phyloP scores from a whole-genome alignment of 2,113 vertebrate species.

The Cyanistes caeruleus region DNA sequence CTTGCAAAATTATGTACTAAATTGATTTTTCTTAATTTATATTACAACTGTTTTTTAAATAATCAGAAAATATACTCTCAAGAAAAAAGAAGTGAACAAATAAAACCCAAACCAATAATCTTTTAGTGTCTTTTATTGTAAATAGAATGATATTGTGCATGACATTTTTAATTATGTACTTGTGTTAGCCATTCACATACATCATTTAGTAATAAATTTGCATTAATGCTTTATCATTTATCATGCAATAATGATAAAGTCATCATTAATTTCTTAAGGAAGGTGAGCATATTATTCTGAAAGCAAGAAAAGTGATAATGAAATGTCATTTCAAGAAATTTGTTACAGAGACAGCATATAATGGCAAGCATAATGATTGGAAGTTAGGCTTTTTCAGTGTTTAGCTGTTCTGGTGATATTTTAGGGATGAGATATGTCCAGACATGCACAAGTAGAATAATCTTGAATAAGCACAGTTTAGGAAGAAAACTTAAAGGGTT shows the following conservation, averaged over 20 bases:
- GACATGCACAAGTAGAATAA: background rate
- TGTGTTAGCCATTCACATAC: background rate
- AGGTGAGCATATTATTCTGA: background rate
- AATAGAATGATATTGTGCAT: background rate
- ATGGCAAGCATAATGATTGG: background rate
- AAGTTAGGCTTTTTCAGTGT: background rate
- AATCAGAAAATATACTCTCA: rapidly evolving
- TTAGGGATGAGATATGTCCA: background rate
- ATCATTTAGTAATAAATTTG: background rate
- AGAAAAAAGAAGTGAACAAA: background rate
- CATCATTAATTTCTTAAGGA: background rate
- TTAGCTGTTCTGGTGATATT: background rate
- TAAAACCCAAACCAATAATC: background rate
- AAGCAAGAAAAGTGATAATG: background rate
- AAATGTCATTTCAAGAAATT: background rate
- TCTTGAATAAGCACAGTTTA: background rate
- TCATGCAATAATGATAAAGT: background rate
- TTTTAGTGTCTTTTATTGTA: background rate
- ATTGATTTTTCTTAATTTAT: background rate
- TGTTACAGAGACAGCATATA: background rate
- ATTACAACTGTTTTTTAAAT: background rate
- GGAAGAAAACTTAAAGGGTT: background rate
- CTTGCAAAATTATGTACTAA: background rate
- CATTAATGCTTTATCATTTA: no score
- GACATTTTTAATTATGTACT: background rate